A percentile compares a stretch with the other conserved stretches of the same genome.
phyloP scores from a whole-genome alignment of 2,888 invertebrate species.

The Erebia ligea region DNA sequence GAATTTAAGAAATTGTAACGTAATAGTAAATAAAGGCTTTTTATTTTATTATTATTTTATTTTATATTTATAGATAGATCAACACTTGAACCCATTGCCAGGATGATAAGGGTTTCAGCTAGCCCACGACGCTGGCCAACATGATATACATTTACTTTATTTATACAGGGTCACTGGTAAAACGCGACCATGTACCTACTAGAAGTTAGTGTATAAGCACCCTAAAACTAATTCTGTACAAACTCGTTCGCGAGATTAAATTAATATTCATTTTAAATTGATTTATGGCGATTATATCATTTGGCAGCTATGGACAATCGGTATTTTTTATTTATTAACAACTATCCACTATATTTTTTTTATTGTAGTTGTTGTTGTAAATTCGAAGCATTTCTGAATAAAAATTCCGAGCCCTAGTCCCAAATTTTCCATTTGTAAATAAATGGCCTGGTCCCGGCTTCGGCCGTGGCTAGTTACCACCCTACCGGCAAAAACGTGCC shows the following conservation, averaged over 20 bases:
- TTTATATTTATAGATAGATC: no score
- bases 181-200: neutral
- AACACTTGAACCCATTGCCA: no score
- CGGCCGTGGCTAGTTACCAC: no score
- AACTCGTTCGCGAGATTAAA: conserved; percentile 34
- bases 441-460: no score
- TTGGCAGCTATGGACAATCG: conserved; percentile 29
- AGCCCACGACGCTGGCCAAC: no score
- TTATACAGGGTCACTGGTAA: no score
- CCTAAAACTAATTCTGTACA: conserved; percentile 26
- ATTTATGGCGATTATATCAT: conserved; percentile 35
- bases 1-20: no score
- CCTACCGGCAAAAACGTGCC: no score
- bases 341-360: neutral
- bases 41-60: no score
- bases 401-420: neutral
- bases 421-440: neutral
- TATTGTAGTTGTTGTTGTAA: neutral
- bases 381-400: neutral
- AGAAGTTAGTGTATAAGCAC: neutral
- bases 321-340: conserved; percentile 25
- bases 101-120: no score
- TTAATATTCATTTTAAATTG: conserved; percentile 36
- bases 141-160: no score
- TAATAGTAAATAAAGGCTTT: no score